Evolutionary conservation across 2,113 vertebrate genomes (phyloP), one percentile per base, ranked within the genome.

Genomic region (Nipponia nippon): DNA sequence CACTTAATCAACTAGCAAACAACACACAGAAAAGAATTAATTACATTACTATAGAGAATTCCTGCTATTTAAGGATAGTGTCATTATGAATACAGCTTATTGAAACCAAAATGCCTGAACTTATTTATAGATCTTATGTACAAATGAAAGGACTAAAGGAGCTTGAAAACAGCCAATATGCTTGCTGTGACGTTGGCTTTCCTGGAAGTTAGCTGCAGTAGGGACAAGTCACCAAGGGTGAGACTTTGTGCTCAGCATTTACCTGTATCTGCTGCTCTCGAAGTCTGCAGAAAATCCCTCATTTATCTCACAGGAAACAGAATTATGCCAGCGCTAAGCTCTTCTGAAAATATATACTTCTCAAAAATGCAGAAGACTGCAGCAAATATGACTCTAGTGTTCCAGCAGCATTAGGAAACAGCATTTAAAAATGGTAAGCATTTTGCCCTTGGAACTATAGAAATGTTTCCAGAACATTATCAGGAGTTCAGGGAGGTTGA

Each of bases 21-120:
- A 69, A 81, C 66, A 63, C 44, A 87, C 49, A 97, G 96, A 96
- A 96, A 97, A 70, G 65, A 75, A 95, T 96, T 96, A 81, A 89
- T 96, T 92, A 72, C 84, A 87, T n/a, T 62, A 87, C 83, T 96
- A 65, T 25, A 87, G 56, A 53, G 58, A 90, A 77, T 86, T 96
- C 73, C 89, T 94, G 52, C 40, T 89, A 66, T 96, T 87, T 95
- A 92, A 93, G 89, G 79, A n/a, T 67, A 91, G 58, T 72, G 36
- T 83, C 58, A 72, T 95, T 96, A 96, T 96, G 94, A 95, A 93
- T 36, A 84, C 71, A 95, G 53, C 40, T 81, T 91, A 92, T n/a
- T 89, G 79, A 93, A 92, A 89, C 53, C 32, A 96, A 97, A 96
- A 93, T 36, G 42, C 46, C 92, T 80, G 71, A 76, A 72, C 94